Evolutionary conservation across 2,113 vertebrate species (phyloP).

Genomic region (Saimiri boliviensis): DNA sequence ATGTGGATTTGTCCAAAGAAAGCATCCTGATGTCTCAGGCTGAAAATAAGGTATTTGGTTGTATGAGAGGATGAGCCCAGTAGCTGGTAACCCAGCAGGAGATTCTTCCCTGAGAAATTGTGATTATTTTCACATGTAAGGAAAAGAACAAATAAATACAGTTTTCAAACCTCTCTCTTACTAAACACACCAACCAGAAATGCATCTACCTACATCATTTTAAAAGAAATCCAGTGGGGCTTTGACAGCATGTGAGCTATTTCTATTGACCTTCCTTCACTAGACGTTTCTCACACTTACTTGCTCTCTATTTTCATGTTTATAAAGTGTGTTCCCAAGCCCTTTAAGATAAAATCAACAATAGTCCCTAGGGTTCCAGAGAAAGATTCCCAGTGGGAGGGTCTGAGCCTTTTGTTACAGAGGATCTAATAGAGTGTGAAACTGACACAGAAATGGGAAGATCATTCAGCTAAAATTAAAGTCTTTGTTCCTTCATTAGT

Average conservation of each 20-base stretch:
- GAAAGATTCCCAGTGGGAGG: slow-evolving; percentile 67
- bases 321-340: slow-evolving; percentile 76
- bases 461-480: slow-evolving; percentile 69
- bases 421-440: slow-evolving; percentile 52
- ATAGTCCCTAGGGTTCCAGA: slow-evolving; percentile 59
- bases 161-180: slow-evolving; percentile 37
- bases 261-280: slow-evolving; percentile 52
- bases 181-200: slow-evolving; percentile 55
- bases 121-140: slow-evolving; percentile 56
- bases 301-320: slow-evolving; percentile 70
- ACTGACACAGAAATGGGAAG: slow-evolving; percentile 59
- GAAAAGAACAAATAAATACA: slow-evolving; percentile 38
- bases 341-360: slow-evolving; percentile 73
- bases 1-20: slow-evolving; percentile 56
- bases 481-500: slow-evolving; percentile 73
- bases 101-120: slow-evolving; percentile 25
- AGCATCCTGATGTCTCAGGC: slow-evolving; percentile 34
- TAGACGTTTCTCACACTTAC: slow-evolving; percentile 73
- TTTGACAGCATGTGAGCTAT: slow-evolving; percentile 11
- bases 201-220: slow-evolving; percentile 45
- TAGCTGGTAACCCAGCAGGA: neutral
- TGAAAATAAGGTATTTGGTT: slow-evolving; percentile 48
- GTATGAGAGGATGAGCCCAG: slow-evolving; percentile 36
- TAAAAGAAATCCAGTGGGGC: slow-evolving; percentile 30
- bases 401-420: slow-evolving; percentile 63